These are phyloP conservation scores for Perizoma flavofasciatum DNA, from an alignment of 2,888 invertebrate genomes.

Conservation along the genomic window DNA sequence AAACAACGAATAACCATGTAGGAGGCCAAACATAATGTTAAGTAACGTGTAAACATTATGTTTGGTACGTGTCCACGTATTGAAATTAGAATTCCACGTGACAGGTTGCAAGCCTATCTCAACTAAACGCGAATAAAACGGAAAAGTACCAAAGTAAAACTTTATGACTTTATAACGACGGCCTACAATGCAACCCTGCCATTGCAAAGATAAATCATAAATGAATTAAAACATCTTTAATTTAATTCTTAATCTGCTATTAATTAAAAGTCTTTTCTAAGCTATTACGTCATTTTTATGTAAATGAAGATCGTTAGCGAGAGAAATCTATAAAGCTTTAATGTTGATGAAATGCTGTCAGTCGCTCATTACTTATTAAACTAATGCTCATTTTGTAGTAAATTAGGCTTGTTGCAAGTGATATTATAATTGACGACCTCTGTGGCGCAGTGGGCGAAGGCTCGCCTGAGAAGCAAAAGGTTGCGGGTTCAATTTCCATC, in stretches of 20 bases:
- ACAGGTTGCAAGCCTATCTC: not conserved
- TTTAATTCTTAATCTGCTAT: not conserved
- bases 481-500: no score
- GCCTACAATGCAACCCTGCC: no score
- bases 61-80: no score
- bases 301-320: constrained; percentile 8
- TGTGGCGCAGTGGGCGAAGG: no score
- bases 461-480: no score
- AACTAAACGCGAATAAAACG: no score
- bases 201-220: no score
- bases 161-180: not conserved
- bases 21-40: not conserved
- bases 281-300: constrained; percentile 1
- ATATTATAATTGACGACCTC: no score
- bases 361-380: not conserved
- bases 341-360: constrained; percentile 8
- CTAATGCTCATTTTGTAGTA: not conserved
- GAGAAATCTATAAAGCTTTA: constrained; percentile 5
- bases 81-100: no score
- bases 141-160: no score
- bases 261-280: constrained; percentile 8
- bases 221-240: not conserved
- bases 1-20: no score
- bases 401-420: no score
- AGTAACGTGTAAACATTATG: not conserved